Conservation (phyloP, 2,888 invertebrate species). For the Stenodera caucasica region DNA sequence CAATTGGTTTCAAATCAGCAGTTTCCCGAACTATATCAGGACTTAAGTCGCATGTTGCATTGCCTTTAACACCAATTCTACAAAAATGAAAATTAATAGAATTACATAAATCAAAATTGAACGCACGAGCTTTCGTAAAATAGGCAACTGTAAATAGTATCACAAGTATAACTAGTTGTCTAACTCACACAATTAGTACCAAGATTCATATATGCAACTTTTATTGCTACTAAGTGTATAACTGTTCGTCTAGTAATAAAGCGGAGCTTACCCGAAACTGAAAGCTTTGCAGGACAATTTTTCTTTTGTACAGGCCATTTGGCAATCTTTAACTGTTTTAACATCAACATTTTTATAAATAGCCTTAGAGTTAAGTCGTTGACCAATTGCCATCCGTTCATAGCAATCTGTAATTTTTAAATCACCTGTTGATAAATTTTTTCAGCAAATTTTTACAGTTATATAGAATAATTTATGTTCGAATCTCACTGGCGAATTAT, state of each 20-base stretch:
- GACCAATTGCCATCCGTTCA: conserved; percentile 59
- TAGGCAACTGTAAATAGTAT: background rate
- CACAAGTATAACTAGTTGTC: background rate
- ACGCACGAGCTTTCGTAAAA: background rate
- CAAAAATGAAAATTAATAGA: conserved; percentile 10
- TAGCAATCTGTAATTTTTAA: conserved; percentile 58
- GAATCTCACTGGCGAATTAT: conserved; percentile 10
- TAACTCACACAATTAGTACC: background rate
- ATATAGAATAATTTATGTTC: conserved; percentile 23
- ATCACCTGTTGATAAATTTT: conserved; percentile 36
- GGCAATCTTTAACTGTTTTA: conserved; percentile 56
- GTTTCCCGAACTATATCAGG: conserved; percentile 56
- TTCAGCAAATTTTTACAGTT: conserved; percentile 37
- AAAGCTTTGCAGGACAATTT: conserved; percentile 56
- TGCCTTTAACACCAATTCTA: conserved; percentile 64
- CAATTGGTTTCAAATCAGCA: conserved; percentile 57
- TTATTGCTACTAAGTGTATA: too few relatives aligned
- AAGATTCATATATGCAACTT: too few relatives aligned
- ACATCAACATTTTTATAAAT: conserved; percentile 51
- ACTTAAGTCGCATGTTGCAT: conserved; percentile 64
- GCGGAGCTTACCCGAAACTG: too few relatives aligned
- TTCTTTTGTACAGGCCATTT: conserved; percentile 56
- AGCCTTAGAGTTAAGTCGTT: conserved; percentile 53
- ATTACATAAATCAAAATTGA: too few relatives aligned
- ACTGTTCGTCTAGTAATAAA: too few relatives aligned